Percentiles rank a stretch among this genome's conserved stretches.
Conservation (phyloP, 2,797 vertebrate genomes). For the Fundulus diaphanus region DNA sequence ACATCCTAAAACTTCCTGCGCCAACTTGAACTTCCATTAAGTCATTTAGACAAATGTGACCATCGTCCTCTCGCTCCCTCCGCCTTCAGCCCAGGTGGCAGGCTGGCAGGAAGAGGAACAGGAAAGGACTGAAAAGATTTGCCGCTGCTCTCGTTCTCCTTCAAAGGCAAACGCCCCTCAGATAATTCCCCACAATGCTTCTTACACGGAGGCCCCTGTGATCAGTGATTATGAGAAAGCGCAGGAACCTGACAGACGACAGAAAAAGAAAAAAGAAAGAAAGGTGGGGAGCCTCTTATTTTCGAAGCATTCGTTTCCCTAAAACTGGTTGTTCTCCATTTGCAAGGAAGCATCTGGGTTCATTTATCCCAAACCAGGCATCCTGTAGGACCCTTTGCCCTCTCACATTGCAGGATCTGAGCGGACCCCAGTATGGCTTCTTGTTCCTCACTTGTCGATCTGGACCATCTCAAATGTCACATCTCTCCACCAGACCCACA, state of each 20-base stretch:
- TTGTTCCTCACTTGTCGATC: constrained; percentile 78
- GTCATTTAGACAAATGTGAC: constrained; percentile 47
- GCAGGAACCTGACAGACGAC: constrained; percentile 86
- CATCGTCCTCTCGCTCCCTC: constrained; percentile 39
- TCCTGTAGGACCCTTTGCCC: constrained; percentile 76
- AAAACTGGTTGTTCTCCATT: constrained; percentile 71
- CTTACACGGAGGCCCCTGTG: constrained; percentile 82
- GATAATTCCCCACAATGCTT: constrained; percentile 89
- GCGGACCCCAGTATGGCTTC: constrained; percentile 87
- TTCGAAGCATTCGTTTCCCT: constrained; percentile 41
- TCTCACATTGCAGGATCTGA: constrained; percentile 90
- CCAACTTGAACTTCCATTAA: constrained; percentile 48
- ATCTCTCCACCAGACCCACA: constrained; percentile 51
- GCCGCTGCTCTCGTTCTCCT: constrained; percentile 75
- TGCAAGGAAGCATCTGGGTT: constrained; percentile 94
- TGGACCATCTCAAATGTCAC: constrained; percentile 91
- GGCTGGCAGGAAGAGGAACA: constrained; percentile 81
- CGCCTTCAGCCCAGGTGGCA: constrained; percentile 74
- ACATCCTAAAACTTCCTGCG: constrained; percentile 38
- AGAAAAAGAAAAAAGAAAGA: constrained; percentile 66
- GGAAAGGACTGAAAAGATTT: constrained; percentile 84
- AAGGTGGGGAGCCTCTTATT: constrained; percentile 69
- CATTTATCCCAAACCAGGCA: constrained; percentile 84
- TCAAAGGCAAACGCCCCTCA: constrained; percentile 82
- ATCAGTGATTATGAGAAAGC: constrained; percentile 90